Conservation (phyloP, 2,113 vertebrate genomes). For the Manacus vitellinus region DNA sequence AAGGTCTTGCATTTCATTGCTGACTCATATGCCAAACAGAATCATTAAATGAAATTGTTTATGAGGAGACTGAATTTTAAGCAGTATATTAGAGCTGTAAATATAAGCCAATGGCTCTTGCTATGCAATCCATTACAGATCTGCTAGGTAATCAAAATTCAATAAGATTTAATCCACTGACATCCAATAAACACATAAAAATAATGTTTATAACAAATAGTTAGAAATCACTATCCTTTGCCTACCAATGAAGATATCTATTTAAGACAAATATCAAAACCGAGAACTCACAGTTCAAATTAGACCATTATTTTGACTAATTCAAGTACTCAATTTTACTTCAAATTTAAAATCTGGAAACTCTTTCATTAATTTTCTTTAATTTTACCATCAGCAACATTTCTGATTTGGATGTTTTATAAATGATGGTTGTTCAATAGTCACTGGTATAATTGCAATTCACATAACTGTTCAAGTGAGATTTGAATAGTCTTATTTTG, state of each 20-base stretch:
- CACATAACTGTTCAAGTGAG: not conserved
- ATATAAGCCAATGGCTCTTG: not conserved
- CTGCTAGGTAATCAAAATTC: constrained; percentile 36
- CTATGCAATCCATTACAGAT: constrained; percentile 17
- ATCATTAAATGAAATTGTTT: not conserved
- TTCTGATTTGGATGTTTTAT: constrained; percentile 2
- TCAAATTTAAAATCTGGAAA: constrained; percentile 7
- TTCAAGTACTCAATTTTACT: not conserved
- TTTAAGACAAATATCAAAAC: not conserved
- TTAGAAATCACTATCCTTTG: constrained; percentile 11
- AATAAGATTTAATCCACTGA: constrained; percentile 15
- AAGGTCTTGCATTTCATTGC: not conserved
- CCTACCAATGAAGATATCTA: not conserved
- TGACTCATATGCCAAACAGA: not conserved
- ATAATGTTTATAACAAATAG: constrained; percentile 20
- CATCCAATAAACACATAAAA: constrained; percentile 7
- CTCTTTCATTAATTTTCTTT: not conserved
- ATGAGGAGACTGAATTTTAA: constrained; percentile 18
- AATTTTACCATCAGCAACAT: not conserved
- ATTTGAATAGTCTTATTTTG: not conserved
- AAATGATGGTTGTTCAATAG: constrained; percentile 9
- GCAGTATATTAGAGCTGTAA: constrained; percentile 5
- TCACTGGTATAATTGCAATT: constrained; percentile 20
- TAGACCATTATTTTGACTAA: constrained; percentile 34
- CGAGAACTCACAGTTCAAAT: not conserved